Base-by-base conservation (phyloP, 2,113 vertebrate genomes). In the Mobula hypostoma region DNA sequence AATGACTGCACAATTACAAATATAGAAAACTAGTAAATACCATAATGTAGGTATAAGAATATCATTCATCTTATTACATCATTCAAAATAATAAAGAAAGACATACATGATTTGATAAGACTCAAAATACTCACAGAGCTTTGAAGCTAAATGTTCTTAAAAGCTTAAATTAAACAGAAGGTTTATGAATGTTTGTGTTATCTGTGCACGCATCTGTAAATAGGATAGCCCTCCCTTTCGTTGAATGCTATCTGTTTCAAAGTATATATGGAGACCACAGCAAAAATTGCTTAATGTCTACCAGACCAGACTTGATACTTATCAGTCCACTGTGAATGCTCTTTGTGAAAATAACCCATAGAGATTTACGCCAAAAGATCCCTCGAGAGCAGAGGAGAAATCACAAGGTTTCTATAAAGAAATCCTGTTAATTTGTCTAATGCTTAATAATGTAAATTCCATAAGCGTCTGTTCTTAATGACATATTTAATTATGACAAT, bases 211-310 rank as follows among this genome's bases (percentile, higher is more conserved):
- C 61, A 74, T 93, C 91, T 14, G 40, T 93, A 93, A 93, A 74
- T 48, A 92, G 19, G 72, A 74, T 74, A 74, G 70, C 24, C 70
- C 70, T 19, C 90, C 32, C 91, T 76, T 92, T 72, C 48, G 85
- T 56, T 48, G 70, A 93, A 93, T 14, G 11, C 68, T 93, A 24
- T 74, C 91, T 76, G 36, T 76, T 93, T 93, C 70, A 76, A 93
- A 29, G 36, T 93, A 56, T 74, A 74, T 56, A 56, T 40, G 91
- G 91, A 76, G 40, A 93, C 91, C 91, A 93, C 91, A 93, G 29
- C 15, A 48, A 48, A 48, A 74, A 93, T 93, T 93, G 91, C 91
- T 72, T 93, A 74, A 93, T 93, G 91, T 93, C 90, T 92, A 72
- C 66, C 66, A 92, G 66, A 92, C 66, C 68, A 92, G 90, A 72